These are phyloP conservation scores for Hydrotaea cyrtoneurina DNA, from an alignment of 2,888 invertebrate species.

Conservation along the genomic window DNA sequence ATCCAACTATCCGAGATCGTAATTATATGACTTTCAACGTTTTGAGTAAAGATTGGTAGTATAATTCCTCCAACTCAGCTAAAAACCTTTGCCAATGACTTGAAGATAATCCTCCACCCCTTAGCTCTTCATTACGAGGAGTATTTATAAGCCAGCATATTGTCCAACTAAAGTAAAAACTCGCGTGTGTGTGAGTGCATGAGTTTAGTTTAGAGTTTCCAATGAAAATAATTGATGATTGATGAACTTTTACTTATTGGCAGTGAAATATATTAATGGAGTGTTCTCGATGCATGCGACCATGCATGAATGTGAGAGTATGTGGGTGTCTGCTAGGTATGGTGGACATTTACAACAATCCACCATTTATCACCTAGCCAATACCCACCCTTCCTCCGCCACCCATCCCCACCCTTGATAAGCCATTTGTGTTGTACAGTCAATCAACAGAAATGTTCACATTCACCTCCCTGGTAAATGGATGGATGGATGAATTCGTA, in stretches of 20 bases:
- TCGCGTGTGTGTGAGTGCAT: neutral
- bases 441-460: constrained; percentile 5
- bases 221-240: constrained; percentile 69
- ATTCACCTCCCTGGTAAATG: neutral
- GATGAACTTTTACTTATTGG: constrained; percentile 64
- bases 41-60: too few relatives aligned
- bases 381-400: neutral
- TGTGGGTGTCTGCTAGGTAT: neutral
- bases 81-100: too few relatives aligned
- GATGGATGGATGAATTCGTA: neutral
- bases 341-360: constrained; percentile 16
- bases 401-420: neutral
- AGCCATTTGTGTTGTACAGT: constrained; percentile 14
- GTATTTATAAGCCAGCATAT: neutral
- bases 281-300: constrained; percentile 47
- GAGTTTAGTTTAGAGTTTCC: neutral
- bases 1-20: too few relatives aligned
- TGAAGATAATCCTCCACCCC: neutral
- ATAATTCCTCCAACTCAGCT: too few relatives aligned
- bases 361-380: neutral
- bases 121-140: neutral
- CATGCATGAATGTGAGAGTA: too few relatives aligned
- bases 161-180: neutral
- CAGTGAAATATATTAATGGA: constrained; percentile 70
- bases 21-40: too few relatives aligned